Evolutionary conservation across 2,113 vertebrate genomes (phyloP), one percentile per base, ranked within the genome.

Genomic region (Phaethon lepturus): DNA sequence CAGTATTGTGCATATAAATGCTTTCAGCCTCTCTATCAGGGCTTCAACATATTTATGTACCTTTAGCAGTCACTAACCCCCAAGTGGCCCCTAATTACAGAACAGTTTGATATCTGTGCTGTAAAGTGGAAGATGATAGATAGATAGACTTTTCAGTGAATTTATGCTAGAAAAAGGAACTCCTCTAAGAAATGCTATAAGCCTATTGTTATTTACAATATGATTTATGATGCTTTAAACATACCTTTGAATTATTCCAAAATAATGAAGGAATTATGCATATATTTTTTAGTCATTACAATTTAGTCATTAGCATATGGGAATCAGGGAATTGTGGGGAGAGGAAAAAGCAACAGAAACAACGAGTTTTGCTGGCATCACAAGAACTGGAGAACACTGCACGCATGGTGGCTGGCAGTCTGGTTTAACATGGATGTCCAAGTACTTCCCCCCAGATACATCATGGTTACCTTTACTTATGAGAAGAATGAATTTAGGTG

Each of bases 151-250:
- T 97, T 94, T 79, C 73, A 93, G 87, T 86, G 69, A 96, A 93
- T 81, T 95, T 96, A 50, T 90, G 60, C 47, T 78, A 14, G 17
- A 93, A 97, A 97, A 88, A 71, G n/a, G 28, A 88, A 95, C 44
- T 97, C 64, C 66, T 83, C 17, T 45, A 68, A 83, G 63, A 83
- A 98, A 91, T 28, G 53, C 53, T 90, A 19, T 84, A 81, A 97
- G 26, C 31, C 11, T 82, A 26, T 84, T 95, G 53, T 74, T 96
- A 88, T 84, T 96, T 84, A 85, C 60, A 45, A 9, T 16, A 68
- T 69, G 94, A 97, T 6, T 88, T 92, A 95, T 92, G 78, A 91
- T 73, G n/a, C 28, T 77, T 67, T 95, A 97, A 96, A 88, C 53
- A 84, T 12, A 74, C 10, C 29, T 91, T 44, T 90, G 73, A 97